Evolutionary conservation across 2,888 invertebrate species (phyloP), one percentile per base, ranked within the genome.

Genomic region (Orchesella flavescens): DNA sequence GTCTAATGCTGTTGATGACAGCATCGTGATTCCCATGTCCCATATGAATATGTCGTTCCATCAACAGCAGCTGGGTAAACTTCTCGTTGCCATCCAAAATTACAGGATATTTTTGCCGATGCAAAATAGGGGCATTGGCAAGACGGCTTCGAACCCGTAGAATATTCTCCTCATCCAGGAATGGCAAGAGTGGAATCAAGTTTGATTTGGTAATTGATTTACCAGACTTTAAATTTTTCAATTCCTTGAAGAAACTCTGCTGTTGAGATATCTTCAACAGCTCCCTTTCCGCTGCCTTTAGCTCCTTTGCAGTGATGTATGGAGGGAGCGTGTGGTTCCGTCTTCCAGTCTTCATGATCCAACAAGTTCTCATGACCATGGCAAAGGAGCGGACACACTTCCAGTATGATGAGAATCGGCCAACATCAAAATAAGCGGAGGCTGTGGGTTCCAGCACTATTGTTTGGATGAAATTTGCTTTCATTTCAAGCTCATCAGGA

Each of bases 391-490:
- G n/a, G n/a, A n/a, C n/a, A n/a, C n/a, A n/a, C n/a, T n/a, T n/a
- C n/a, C n/a, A n/a, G n/a, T n/a, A n/a, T n/a, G n/a, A 15, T 34
- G 9, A 9, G 84, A 72, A 10, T 84, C 63, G 10, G 84, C 57
- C 63, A 49, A 34, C 1, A 88, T 76, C 88, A 87, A 86, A 7
- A 63, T 68, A 0, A 88, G 24, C 0, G 71, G 75, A 17, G 74
- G 83, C 13, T 53, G 43, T 19, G 82, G 79, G 57, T 87, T 85
- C n/a, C 69, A 86, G 80, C 81, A 81, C n/a, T n/a, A n/a, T n/a
- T n/a, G n/a, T n/a, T n/a, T n/a, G n/a, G n/a, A n/a, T n/a, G n/a
- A n/a, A n/a, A n/a, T n/a, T n/a, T n/a, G n/a, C n/a, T n/a, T n/a
- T n/a, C n/a, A n/a, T n/a, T n/a, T n/a, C n/a, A n/a, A n/a, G n/a